Evolutionary conservation across 2,888 invertebrate genomes (phyloP), one percentile per base, ranked within the genome.

Genomic region (Sinotaia quadrata): DNA sequence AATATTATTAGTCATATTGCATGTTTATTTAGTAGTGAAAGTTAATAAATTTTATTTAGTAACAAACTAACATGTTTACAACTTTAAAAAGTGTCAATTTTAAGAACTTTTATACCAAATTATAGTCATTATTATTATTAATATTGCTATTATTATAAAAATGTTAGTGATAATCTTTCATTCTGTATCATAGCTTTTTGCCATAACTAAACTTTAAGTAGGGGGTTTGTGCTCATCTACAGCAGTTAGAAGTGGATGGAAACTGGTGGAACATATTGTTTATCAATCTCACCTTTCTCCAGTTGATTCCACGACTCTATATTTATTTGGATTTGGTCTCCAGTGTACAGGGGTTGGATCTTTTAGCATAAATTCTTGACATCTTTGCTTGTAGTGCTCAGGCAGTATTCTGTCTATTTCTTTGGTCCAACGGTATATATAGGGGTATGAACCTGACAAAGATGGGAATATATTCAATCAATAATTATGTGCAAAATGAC

Each of bases 341-440:
- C 79, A 90, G 76, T 90, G 89, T 0, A 90, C 89, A 18, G 89
- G 87, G 4, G 68, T 67, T 21, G 87, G 86, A 33, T 81, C 78
- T 24, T 49, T 72, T 56, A 74, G 69, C 79, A 82, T 85, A 29
- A 77, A 82, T 77, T 87, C 85, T 49, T 78, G 74, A 69, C 84
- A 87, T 56, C 85, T 75, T 21, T 78, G 69, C 73, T 86, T 86
- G 77, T 86, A 89, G 69, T 87, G 88, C n/a, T 81, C 78, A 12
- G 89, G 89, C 31, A 89, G 75, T 18, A 87, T 74, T 7, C 76
- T 37, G 21, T 83, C 79, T 37, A 80, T 76, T 36, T 85, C 84
- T 51, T 80, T 75, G 21, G 80, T 78, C 84, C 85, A 87, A 34
- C 68, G 67, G 65, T 84, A 84, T n/a, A 72, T 66, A 74, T 84